Evolutionary conservation across 2,113 vertebrate genomes (phyloP).

Genomic region (Neodontobutis hainanensis): DNA sequence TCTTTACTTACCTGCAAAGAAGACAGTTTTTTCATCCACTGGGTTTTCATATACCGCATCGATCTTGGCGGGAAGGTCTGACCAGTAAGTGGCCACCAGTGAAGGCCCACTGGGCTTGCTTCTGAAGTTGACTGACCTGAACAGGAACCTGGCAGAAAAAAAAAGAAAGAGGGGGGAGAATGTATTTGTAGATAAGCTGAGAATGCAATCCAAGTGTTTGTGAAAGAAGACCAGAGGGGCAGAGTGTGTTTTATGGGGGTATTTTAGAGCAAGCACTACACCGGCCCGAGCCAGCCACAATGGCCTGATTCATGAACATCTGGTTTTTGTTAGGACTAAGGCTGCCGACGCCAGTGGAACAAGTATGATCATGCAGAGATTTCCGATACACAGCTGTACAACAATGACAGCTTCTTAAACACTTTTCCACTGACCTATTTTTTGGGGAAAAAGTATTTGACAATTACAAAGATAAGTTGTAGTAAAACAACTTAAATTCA

Average conservation of each 20-base stretch:
- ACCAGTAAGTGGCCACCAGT: constrained; percentile 94
- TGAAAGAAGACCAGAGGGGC: constrained; percentile 26
- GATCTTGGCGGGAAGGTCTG: constrained; percentile 91
- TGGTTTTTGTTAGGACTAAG: constrained; percentile 78
- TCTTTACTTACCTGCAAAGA: constrained; percentile 88
- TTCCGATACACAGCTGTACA: constrained; percentile 76
- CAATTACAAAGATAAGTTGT: constrained; percentile 33
- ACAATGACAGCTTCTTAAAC: constrained; percentile 70
- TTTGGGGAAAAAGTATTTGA: constrained; percentile 48
- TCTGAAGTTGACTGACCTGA: constrained; percentile 87
- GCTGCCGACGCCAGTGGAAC: constrained; percentile 75
- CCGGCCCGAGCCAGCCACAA: constrained; percentile 77
- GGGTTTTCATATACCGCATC: constrained; percentile 96
- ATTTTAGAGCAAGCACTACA: constrained; percentile 61
- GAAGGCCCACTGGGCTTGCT: constrained; percentile 89
- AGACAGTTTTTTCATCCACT: constrained; percentile 91
- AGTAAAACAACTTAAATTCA: constrained; percentile 2
- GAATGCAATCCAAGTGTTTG: constrained; percentile 26
- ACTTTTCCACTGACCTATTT: constrained; percentile 82
- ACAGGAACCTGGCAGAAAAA: constrained; percentile 87
- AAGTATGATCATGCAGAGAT: constrained; percentile 75
- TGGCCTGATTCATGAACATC: constrained; percentile 84
- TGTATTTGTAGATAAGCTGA: constrained; percentile 15
- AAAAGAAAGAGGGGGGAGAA: constrained; percentile 26
- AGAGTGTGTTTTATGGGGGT: constrained; percentile 6